Conservation (phyloP, 2,113 vertebrate genomes). For the Chelonoidis abingdonii region DNA sequence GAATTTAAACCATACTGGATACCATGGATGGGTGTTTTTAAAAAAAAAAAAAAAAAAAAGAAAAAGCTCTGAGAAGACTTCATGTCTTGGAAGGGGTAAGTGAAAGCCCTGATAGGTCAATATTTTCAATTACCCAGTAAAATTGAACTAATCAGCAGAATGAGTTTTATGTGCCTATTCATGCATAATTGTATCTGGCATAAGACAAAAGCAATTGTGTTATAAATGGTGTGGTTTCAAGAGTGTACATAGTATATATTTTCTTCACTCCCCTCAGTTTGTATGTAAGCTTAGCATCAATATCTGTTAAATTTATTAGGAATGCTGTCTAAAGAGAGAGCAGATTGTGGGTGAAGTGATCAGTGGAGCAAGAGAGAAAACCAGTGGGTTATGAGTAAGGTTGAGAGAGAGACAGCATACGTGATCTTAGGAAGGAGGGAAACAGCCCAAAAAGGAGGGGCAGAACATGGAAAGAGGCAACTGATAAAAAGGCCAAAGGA, state of each 20-base stretch:
- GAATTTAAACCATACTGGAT: background rate
- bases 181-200: background rate
- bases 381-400: background rate
- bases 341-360: background rate
- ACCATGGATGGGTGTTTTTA: accelerated
- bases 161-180: background rate
- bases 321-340: background rate
- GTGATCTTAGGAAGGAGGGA: background rate
- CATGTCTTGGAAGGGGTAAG: background rate
- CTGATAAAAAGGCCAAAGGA: background rate
- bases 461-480: background rate
- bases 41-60: background rate
- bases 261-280: background rate
- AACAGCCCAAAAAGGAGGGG: background rate
- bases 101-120: background rate
- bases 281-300: background rate
- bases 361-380: background rate
- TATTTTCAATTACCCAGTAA: background rate
- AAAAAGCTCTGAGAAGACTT: background rate
- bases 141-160: background rate
- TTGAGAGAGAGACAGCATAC: background rate
- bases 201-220: background rate
- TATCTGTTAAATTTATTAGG: background rate
- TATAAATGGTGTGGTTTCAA: background rate
- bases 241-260: background rate